A percentile compares a stretch with the other conserved stretches of the same genome.
phyloP scores from a whole-genome alignment of 1,140 invertebrate species.

The Lineus longissimus region DNA sequence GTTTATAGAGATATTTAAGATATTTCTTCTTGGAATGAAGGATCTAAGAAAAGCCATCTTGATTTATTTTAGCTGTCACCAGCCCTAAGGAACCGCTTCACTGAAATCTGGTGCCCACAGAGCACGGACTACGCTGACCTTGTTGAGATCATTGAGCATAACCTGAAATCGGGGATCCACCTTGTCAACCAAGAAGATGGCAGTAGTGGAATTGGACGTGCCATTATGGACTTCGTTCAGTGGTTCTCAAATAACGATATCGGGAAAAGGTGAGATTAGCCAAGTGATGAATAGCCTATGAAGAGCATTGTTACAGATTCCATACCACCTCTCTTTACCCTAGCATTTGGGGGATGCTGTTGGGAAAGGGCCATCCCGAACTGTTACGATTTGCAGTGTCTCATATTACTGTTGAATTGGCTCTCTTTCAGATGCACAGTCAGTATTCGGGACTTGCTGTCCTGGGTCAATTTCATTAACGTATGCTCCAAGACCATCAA shows the following conservation, averaged over 20 bases:
- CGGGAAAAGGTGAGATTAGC: slow-evolving; percentile 64
- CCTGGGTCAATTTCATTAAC: slow-evolving; percentile 89
- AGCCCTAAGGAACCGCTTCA: slow-evolving; percentile 94
- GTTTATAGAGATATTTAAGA: not conserved
- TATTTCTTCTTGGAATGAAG: slow-evolving; percentile 9
- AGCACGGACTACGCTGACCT: slow-evolving; percentile 69
- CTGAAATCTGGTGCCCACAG: slow-evolving; percentile 95
- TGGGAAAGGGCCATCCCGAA: no score
- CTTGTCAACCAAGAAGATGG: slow-evolving; percentile 59
- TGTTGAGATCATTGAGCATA: slow-evolving; percentile 74
- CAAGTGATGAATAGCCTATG: no score
- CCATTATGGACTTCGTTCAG: slow-evolving; percentile 74
- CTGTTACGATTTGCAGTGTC: no score
- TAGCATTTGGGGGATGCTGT: no score
- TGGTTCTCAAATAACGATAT: slow-evolving; percentile 71
- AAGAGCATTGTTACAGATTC: no score
- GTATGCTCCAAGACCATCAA: slow-evolving; percentile 23
- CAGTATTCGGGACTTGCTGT: slow-evolving; percentile 88
- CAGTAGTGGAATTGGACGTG: slow-evolving; percentile 61
- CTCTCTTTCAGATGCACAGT: slow-evolving; percentile 55
- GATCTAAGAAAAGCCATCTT: slow-evolving; percentile 13
- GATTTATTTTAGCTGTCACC: slow-evolving; percentile 73
- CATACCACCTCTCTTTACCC: no score
- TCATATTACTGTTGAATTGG: no score
- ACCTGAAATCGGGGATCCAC: slow-evolving; percentile 60